Percentiles rank a stretch among this genome's conserved stretches.
Evolutionary conservation across 2,797 vertebrate species (phyloP).

Genomic region (Moxostoma hubbsi): DNA sequence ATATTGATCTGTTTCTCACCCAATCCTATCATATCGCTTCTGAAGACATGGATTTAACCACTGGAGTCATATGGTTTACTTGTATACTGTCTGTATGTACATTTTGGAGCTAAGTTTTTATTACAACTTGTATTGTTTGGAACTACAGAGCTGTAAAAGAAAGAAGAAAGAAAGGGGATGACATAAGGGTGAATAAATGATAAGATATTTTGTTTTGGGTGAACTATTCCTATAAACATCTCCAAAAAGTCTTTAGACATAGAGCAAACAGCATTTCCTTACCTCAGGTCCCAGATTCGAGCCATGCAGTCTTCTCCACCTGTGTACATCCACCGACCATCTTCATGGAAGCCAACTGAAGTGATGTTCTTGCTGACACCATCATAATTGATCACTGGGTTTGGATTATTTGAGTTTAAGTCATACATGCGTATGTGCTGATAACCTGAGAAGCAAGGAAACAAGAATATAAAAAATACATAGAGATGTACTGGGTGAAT

Average conservation of each 20-base stretch:
- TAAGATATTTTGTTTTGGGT: no score
- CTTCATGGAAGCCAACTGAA: slow-evolving; percentile 97
- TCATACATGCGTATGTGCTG: slow-evolving; percentile 99
- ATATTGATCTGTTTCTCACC: no score
- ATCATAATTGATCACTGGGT: slow-evolving; percentile 97
- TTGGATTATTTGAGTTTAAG: slow-evolving; percentile 98
- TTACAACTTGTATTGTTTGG: no score
- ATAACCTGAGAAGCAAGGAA: slow-evolving; percentile 81
- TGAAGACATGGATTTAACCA: no score
- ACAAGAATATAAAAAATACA: not conserved
- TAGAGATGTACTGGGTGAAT: not conserved
- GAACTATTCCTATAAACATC: no score
- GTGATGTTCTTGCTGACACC: slow-evolving; percentile 98
- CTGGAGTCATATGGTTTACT: no score
- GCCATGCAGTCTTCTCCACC: slow-evolving; percentile 98
- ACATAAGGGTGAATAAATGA: no score
- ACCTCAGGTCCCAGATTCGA: slow-evolving; percentile 98
- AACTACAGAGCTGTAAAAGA: no score
- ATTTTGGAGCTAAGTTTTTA: no score
- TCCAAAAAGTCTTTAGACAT: not conserved
- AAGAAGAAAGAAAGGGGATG: no score
- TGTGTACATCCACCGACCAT: slow-evolving; percentile 99
- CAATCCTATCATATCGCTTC: no score
- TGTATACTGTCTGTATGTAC: no score
- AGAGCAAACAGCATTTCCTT: not conserved